Conservation (phyloP, 1,140 invertebrate species). For the Gryllus bimaculatus region DNA sequence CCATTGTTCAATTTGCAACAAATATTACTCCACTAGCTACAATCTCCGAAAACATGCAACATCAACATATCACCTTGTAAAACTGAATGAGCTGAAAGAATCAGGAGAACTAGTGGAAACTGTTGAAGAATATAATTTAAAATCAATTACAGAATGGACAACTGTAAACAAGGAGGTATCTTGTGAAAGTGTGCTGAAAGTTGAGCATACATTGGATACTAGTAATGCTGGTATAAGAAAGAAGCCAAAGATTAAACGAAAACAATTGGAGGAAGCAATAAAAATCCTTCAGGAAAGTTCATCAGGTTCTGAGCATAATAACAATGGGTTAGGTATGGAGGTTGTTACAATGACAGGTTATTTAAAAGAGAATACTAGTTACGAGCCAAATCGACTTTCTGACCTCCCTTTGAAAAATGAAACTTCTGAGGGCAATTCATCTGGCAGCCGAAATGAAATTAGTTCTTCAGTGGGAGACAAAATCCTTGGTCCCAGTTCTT, state of each 20-base stretch:
- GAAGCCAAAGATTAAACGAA: neutral
- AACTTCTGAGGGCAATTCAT: neutral
- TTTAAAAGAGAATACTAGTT: too few relatives aligned
- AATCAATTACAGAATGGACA: neutral
- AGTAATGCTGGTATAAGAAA: neutral
- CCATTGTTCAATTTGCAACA: slow-evolving; percentile 10
- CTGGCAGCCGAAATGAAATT: neutral
- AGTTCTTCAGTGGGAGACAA: neutral
- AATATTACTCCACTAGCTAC: slow-evolving; percentile 13
- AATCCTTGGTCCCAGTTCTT: neutral
- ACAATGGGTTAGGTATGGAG: neutral
- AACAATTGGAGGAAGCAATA: slow-evolving; percentile 2
- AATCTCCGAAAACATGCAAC: slow-evolving; percentile 15
- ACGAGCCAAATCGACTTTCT: neutral
- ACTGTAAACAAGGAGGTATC: neutral
- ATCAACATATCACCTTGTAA: neutral
- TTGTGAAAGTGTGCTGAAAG: neutral
- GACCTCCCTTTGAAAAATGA: neutral
- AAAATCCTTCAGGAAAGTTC: slow-evolving; percentile 2
- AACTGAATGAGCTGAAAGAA: neutral
- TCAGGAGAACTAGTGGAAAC: neutral
- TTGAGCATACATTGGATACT: neutral
- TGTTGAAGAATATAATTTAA: neutral
- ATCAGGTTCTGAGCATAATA: neutral
- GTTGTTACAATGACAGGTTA: too few relatives aligned